phyloP scores from a whole-genome alignment of 2,113 vertebrate genomes.

The Pangasianodon gigas region DNA sequence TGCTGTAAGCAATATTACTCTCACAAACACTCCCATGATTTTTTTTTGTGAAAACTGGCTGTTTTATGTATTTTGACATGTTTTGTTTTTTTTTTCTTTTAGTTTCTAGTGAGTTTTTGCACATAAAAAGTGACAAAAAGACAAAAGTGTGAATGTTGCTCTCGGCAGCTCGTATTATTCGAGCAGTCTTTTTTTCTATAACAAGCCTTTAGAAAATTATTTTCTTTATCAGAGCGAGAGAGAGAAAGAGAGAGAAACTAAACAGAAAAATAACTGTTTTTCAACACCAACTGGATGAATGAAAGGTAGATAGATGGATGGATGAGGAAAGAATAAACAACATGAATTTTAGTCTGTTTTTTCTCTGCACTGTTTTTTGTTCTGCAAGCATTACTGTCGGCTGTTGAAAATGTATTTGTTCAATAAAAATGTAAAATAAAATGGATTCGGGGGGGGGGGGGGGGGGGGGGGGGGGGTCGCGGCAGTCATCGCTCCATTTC shows the following conservation, averaged over 20 bases:
- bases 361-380: background rate
- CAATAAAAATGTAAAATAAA: background rate
- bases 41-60: background rate
- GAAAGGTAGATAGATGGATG: background rate
- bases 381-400: background rate
- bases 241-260: background rate
- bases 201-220: background rate
- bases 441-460: accelerated
- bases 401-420: background rate
- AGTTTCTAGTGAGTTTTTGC: background rate
- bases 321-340: background rate
- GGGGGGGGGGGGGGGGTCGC: background rate
- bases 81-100: background rate
- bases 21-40: background rate
- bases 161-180: background rate
- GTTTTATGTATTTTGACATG: background rate
- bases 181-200: too few species aligned
- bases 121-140: background rate
- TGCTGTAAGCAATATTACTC: background rate
- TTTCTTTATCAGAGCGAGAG: background rate
- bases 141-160: background rate
- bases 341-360: background rate
- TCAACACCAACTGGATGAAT: background rate
- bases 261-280: background rate
- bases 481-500: background rate